Evolutionary conservation across 2,888 invertebrate species (phyloP).

Genomic region (Torymus aiolomorphi): DNA sequence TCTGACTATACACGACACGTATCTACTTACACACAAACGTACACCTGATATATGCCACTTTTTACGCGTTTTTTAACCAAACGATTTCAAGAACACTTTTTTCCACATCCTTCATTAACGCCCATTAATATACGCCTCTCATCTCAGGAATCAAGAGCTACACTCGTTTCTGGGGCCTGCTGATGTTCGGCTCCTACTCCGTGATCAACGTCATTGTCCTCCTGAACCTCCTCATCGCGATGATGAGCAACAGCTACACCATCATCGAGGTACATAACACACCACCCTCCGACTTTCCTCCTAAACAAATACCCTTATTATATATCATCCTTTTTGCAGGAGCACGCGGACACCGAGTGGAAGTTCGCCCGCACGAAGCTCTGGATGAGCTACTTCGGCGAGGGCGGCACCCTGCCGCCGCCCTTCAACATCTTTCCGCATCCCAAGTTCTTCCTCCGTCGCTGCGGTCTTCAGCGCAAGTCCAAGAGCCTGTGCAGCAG

Average conservation of each 20-base stretch:
- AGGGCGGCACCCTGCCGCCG: conserved; percentile 91
- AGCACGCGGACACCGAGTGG: conserved; percentile 97
- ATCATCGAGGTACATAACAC: conserved; percentile 86
- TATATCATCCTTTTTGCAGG: conserved; percentile 77
- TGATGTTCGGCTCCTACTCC: conserved; percentile 97
- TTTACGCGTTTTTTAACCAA: not conserved
- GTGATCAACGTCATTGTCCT: conserved; percentile 96
- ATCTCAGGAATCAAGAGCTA: conserved; percentile 84
- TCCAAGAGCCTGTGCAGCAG: conserved; percentile 72
- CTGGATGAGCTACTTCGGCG: conserved; percentile 98
- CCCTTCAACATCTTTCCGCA: conserved; percentile 96
- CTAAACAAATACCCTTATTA: no score
- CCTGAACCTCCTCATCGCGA: conserved; percentile 95
- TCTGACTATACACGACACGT: no score
- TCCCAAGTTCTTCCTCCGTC: conserved; percentile 85
- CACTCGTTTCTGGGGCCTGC: conserved; percentile 95
- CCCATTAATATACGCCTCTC: not conserved
- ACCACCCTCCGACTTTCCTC: no score
- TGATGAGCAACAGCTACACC: conserved; percentile 98
- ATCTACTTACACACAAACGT: no score
- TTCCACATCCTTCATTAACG: not conserved
- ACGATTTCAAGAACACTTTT: not conserved
- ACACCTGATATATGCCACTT: no score
- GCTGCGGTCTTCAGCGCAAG: conserved; percentile 80
- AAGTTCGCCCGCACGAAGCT: conserved; percentile 95